Base-by-base conservation (phyloP, 2,888 invertebrate genomes). In the Lasioglossum lativentre region DNA sequence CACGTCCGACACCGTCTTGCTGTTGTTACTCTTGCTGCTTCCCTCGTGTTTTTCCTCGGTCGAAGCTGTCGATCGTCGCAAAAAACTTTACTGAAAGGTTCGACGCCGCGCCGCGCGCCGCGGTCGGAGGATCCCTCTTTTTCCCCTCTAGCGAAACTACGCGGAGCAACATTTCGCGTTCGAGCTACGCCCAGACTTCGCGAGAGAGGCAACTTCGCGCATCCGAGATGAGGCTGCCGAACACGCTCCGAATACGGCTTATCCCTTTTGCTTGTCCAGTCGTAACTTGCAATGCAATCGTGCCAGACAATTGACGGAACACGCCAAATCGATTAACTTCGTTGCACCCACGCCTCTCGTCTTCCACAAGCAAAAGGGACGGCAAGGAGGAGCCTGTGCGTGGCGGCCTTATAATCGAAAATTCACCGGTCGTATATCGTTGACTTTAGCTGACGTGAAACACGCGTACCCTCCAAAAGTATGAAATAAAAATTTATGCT, bases 1-100 rank as follows among this genome's bases (percentile, higher is more conserved):
- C 68, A 98, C 96, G 72, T 96, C 95, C 59, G 92, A 88, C 2
- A 90, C 92, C 4, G 94, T 93, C 75, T 86, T 90, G 56, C 85
- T 89, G 47, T 88, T 89, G 47, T 88, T 91, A 75, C 85, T 91
- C 42, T 83, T 85, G 6, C 88, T 91, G 52, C 52, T 10, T 78
- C 85, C 91, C 42, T 84, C 86, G 10, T 86, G 47, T 38, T 75
- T 75, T 47, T 63, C 75, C n/a, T 78, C 63, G 71, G 34, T 34
- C 16, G 77, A 23, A 83, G 77, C 23, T 42, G n/a, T 34, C 12
- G 52, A 75, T 71, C 34, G 45, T 0, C 23, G 45, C 16, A 16
- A 47, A 68, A 16, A 56, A 38, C 2, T 34, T 10, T 47, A 47
- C 27, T 14, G 42, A 27, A 5, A 71, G 34, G 66, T 19, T 19